phyloP scores from a whole-genome alignment of 1,140 invertebrate species.

The Atta cephalotes region DNA sequence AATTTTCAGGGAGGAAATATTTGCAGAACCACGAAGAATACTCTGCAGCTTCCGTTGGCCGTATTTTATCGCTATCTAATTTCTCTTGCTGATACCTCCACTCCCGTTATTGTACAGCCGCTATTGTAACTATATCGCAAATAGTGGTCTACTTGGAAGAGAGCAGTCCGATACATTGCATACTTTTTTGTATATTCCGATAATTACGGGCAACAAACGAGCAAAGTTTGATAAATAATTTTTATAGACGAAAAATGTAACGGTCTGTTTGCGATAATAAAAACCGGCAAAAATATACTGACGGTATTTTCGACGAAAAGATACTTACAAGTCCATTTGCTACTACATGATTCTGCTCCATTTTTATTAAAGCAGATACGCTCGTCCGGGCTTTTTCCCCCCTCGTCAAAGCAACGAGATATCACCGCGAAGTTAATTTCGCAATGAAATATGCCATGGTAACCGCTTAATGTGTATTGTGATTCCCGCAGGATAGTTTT shows the following conservation, averaged over 20 bases:
- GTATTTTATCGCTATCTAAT: conserved; percentile 59
- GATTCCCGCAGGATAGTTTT: conserved; percentile 32
- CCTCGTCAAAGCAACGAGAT: conserved; percentile 17
- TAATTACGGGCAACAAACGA: conserved; percentile 3
- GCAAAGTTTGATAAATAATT: not conserved
- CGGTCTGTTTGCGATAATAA: not conserved
- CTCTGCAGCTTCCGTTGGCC: conserved; percentile 18
- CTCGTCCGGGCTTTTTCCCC: not conserved
- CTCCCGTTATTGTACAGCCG: conserved; percentile 1
- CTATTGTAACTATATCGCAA: conserved; percentile 37
- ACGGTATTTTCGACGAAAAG: conserved; percentile 6
- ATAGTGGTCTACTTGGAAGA: not conserved
- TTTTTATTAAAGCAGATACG: conserved; percentile 47
- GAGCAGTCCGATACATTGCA: not conserved
- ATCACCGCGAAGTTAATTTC: conserved; percentile 28
- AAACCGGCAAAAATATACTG: not conserved
- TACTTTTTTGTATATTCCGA: not conserved
- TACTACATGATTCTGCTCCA: not conserved
- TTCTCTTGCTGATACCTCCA: not conserved
- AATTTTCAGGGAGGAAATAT: conserved; percentile 48
- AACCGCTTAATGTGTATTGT: conserved; percentile 17
- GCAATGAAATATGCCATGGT: conserved; percentile 27
- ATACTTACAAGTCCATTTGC: not conserved
- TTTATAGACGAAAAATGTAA: not conserved
- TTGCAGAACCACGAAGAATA: conserved; percentile 50